These are phyloP conservation scores for Ammodramus savannarum DNA, from an alignment of 2,113 vertebrate genomes.

Conservation along the genomic window DNA sequence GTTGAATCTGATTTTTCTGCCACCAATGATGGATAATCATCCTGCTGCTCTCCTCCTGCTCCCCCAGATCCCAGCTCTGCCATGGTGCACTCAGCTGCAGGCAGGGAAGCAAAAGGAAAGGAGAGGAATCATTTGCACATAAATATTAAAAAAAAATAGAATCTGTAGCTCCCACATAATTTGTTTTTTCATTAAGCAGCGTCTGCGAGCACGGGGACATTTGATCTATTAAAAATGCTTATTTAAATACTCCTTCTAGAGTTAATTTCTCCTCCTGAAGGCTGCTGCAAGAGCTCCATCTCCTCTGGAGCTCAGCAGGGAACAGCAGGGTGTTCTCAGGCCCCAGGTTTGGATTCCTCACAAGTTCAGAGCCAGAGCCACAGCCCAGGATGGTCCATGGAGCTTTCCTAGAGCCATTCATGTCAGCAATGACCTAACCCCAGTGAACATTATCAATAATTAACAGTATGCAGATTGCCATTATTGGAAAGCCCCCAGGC, in stretches of 20 bases:
- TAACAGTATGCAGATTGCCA: slow-evolving; percentile 15
- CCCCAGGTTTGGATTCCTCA: not conserved
- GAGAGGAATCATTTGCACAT: not conserved
- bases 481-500: not conserved
- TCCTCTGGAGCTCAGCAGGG: not conserved
- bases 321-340: not conserved
- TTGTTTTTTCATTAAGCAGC: slow-evolving; percentile 28
- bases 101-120: not conserved
- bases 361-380: not conserved
- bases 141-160: not conserved
- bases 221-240: slow-evolving; percentile 50
- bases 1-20: not conserved
- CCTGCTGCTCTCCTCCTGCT: not conserved
- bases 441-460: slow-evolving; percentile 42
- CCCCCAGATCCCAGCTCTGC: not conserved
- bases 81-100: not conserved
- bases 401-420: slow-evolving; percentile 5
- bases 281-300: not conserved
- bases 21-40: not conserved
- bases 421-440: slow-evolving; percentile 5
- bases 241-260: slow-evolving; percentile 19
- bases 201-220: not conserved
- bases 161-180: not conserved
- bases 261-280: not conserved
- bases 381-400: not conserved